Conservation (phyloP, 2,888 invertebrate species). For the Eristalis pertinax region DNA sequence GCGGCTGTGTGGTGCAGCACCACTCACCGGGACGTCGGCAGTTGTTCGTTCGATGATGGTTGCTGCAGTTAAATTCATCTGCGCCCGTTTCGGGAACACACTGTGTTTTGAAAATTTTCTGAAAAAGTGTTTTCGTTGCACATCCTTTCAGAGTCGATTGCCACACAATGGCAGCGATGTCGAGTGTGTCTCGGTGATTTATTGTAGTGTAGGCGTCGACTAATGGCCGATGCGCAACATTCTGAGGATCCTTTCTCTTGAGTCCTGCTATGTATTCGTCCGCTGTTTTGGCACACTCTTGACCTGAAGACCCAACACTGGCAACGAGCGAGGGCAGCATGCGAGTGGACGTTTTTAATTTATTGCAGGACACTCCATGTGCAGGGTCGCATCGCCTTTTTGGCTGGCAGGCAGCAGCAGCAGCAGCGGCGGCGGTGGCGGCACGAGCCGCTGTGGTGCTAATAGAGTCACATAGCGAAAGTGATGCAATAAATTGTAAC, state of each 20-base stretch:
- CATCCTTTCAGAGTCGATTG: slow-evolving; percentile 58
- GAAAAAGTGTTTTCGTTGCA: slow-evolving; percentile 60
- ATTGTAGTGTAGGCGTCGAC: slow-evolving; percentile 71
- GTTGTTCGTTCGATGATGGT: slow-evolving; percentile 60
- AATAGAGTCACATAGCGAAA: slow-evolving; percentile 66
- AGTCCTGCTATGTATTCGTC: slow-evolving; percentile 45
- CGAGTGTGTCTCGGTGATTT: slow-evolving; percentile 63
- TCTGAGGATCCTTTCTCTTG: slow-evolving; percentile 27
- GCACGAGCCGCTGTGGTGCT: slow-evolving; percentile 63
- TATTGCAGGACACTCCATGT: slow-evolving; percentile 40
- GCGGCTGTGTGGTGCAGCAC: slow-evolving; percentile 39
- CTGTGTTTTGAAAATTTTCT: slow-evolving; percentile 60
- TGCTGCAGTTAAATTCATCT: slow-evolving; percentile 53
- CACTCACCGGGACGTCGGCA: slow-evolving; percentile 62
- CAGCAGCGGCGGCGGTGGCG: background rate
- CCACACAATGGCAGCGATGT: slow-evolving; percentile 31
- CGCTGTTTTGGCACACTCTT: slow-evolving; percentile 73
- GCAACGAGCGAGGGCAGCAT: too few relatives aligned
- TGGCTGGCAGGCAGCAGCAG: slow-evolving; percentile 10
- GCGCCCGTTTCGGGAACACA: slow-evolving; percentile 55
- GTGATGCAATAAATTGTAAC: slow-evolving; percentile 56
- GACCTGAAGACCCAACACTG: slow-evolving; percentile 51
- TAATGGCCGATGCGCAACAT: slow-evolving; percentile 63
- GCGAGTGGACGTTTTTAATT: slow-evolving; percentile 60
- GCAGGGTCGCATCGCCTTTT: background rate